These are phyloP conservation scores for Gopherus evgoodei DNA, from an alignment of 2,113 vertebrate species.

Conservation along the genomic window DNA sequence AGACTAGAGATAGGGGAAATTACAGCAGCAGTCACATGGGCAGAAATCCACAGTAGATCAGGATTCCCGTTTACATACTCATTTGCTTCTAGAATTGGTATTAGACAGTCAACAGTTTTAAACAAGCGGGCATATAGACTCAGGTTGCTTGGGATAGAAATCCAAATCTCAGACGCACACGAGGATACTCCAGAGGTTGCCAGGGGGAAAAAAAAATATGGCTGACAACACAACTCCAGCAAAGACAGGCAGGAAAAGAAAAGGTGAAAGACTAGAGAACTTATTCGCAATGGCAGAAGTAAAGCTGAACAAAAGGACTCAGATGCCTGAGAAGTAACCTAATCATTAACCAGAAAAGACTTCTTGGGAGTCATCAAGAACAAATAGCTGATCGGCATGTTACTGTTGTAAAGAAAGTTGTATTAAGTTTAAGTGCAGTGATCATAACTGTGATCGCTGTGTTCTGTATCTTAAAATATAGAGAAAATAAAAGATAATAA, in stretches of 20 bases:
- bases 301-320: neutral
- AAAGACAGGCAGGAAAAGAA: neutral
- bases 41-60: neutral
- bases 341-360: neutral
- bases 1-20: neutral
- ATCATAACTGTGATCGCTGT: accelerated
- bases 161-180: neutral
- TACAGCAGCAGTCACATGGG: neutral
- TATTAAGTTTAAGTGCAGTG: neutral
- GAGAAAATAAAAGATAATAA: neutral
- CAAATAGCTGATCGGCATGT: neutral
- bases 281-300: neutral
- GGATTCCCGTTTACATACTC: conserved; percentile 6
- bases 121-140: neutral
- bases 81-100: conserved; percentile 5
- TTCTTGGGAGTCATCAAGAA: neutral
- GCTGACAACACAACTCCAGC: neutral
- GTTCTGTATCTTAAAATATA: neutral
- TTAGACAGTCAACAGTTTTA: conserved; percentile 3
- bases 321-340: neutral
- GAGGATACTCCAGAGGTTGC: neutral
- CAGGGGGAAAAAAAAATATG: neutral
- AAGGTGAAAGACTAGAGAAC: conserved; percentile 11
- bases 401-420: neutral
- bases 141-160: conserved; percentile 20